A percentile compares a stretch with the other conserved stretches of the same genome.
These are phyloP conservation scores for Microtus pennsylvanicus DNA, from an alignment of 2,113 vertebrate genomes.

Conservation along the genomic window DNA sequence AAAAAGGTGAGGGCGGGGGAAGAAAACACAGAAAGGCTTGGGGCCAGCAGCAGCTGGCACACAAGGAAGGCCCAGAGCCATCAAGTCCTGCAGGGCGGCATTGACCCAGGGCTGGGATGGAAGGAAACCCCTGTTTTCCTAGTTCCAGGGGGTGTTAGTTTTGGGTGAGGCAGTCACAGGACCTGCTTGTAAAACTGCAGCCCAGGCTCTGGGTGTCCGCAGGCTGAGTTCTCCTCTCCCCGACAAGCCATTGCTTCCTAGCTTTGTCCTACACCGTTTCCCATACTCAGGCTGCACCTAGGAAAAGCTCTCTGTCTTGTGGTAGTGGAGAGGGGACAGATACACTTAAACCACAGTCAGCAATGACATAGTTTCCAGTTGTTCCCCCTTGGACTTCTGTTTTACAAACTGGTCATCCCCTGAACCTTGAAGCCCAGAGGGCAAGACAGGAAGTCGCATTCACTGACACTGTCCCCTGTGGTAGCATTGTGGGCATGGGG, in stretches of 20 bases:
- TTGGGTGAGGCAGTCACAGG: background rate
- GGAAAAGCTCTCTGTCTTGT: background rate
- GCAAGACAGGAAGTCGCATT: background rate
- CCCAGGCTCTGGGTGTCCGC: background rate
- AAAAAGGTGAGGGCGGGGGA: background rate
- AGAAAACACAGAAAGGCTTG: background rate
- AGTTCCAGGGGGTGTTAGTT: slow-evolving; percentile 32
- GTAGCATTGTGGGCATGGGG: background rate
- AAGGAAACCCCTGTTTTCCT: slow-evolving; percentile 32
- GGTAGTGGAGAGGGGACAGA: fast-evolving
- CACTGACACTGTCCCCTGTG: background rate
- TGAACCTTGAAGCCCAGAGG: background rate
- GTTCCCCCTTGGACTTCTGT: slow-evolving; percentile 18
- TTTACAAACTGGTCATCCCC: slow-evolving; percentile 33
- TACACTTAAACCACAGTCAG: background rate
- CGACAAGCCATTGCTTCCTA: background rate
- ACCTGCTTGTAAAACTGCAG: slow-evolving; percentile 15
- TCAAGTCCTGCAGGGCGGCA: background rate
- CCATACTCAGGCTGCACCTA: background rate
- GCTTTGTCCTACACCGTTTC: slow-evolving; percentile 21
- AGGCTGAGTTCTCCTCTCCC: background rate
- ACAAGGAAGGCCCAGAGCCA: background rate
- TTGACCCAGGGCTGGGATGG: background rate
- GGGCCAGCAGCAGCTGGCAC: background rate
- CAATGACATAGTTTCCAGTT: slow-evolving; percentile 6